Conservation (phyloP, 1,140 invertebrate genomes). For the Neodiprion virginianus region DNA sequence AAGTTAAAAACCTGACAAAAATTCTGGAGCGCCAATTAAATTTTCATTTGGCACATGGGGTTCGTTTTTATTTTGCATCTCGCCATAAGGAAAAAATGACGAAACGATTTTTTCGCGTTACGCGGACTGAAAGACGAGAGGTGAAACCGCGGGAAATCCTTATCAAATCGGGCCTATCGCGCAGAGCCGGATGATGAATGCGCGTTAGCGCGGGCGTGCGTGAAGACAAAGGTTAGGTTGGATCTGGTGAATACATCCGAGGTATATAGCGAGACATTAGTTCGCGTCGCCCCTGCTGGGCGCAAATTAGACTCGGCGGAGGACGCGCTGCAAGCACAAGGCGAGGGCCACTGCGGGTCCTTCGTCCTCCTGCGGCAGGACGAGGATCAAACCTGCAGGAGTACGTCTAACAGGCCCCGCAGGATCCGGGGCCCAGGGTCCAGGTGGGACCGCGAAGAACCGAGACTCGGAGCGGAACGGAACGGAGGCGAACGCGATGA, state of each 20-base stretch:
- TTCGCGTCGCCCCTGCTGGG: slow-evolving; percentile 57
- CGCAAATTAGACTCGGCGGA: slow-evolving; percentile 55
- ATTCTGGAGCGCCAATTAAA: no score
- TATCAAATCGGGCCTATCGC: neutral
- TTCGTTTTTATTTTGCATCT: no score
- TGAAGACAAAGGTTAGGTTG: slow-evolving; percentile 49
- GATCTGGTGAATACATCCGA: slow-evolving; percentile 43
- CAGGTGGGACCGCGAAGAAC: neutral
- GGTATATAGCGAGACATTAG: slow-evolving; percentile 53
- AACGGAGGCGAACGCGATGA: slow-evolving; percentile 47
- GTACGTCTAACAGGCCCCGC: slow-evolving; percentile 8
- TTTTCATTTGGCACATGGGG: no score
- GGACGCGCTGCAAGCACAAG: slow-evolving; percentile 26
- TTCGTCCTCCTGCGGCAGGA: slow-evolving; percentile 23
- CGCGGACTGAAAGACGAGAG: no score
- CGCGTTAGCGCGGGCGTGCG: slow-evolving; percentile 54
- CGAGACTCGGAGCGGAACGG: slow-evolving; percentile 14
- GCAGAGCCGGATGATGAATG: slow-evolving; percentile 48
- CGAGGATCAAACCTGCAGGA: slow-evolving; percentile 20
- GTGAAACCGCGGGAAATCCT: no score
- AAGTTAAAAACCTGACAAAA: no score
- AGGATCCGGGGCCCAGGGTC: slow-evolving; percentile 15
- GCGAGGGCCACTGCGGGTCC: slow-evolving; percentile 26
- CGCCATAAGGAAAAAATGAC: no score
- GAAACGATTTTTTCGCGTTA: no score